Evolutionary conservation across 2,888 invertebrate genomes (phyloP).

Genomic region (Phaedon cochleariae): DNA sequence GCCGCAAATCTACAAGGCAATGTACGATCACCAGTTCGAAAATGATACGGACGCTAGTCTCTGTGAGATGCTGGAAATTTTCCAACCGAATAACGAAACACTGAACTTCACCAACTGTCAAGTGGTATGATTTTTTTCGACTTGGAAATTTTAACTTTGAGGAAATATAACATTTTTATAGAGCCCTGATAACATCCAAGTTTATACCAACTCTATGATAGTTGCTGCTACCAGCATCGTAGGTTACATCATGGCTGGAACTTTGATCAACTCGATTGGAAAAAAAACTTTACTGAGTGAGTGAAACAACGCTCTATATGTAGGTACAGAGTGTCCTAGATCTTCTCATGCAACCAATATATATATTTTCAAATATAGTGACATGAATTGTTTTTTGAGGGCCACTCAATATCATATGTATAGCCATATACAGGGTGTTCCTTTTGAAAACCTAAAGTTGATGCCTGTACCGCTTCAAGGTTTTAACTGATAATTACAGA

Average conservation of each 20-base stretch:
- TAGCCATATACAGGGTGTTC: too few relatives aligned
- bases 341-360: too few relatives aligned
- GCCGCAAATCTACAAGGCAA: constrained; percentile 83
- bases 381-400: too few relatives aligned
- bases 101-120: constrained; percentile 30
- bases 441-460: too few relatives aligned
- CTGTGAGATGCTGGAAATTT: constrained; percentile 65
- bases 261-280: constrained; percentile 47
- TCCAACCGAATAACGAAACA: constrained; percentile 34
- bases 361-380: too few relatives aligned
- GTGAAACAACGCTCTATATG: background rate
- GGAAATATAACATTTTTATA: constrained; percentile 24
- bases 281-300: constrained; percentile 46
- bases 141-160: too few relatives aligned
- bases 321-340: too few relatives aligned
- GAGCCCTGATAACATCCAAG: constrained; percentile 45
- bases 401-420: too few relatives aligned
- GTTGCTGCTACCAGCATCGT: constrained; percentile 40
- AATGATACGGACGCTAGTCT: constrained; percentile 57
- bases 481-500: too few relatives aligned
- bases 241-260: constrained; percentile 45
- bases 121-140: constrained; percentile 36
- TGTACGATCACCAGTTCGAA: constrained; percentile 60
- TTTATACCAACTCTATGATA: constrained; percentile 48
- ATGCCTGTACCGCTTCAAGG: too few relatives aligned